Conservation (phyloP, 2,888 invertebrate species). For the Andrena chrysosceles region DNA sequence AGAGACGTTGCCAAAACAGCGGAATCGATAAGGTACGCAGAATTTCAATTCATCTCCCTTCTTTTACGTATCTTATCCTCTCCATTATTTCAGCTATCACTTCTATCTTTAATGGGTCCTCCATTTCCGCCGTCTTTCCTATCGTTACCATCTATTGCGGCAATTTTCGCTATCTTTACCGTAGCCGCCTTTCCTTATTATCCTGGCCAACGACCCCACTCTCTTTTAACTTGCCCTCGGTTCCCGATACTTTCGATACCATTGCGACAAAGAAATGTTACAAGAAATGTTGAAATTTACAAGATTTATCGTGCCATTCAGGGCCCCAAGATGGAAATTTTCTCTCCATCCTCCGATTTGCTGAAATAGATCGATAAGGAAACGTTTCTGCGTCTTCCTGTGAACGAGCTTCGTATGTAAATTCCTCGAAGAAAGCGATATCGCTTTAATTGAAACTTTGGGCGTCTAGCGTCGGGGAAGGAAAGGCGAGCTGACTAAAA, state of each 20-base stretch:
- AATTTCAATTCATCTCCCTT: background rate
- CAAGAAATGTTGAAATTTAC: slow-evolving; percentile 7
- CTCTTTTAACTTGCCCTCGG: background rate
- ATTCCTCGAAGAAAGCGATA: background rate
- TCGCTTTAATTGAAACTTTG: slow-evolving; percentile 9
- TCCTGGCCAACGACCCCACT: background rate
- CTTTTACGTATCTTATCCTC: background rate
- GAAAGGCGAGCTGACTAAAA: background rate
- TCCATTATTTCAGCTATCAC: background rate
- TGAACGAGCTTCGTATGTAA: background rate
- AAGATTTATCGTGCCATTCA: background rate
- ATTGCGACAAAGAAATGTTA: background rate
- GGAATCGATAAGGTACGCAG: background rate
- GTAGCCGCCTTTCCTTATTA: background rate
- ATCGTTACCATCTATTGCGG: background rate
- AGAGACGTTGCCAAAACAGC: too few relatives aligned
- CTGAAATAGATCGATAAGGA: background rate
- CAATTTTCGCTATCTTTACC: background rate
- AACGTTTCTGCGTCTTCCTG: background rate
- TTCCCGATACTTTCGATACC: background rate
- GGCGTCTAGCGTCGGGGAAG: background rate
- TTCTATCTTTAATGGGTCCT: background rate
- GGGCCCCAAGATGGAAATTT: background rate
- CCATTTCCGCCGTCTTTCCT: slow-evolving; percentile 1
- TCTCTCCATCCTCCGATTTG: background rate